Evolutionary conservation across 2,797 vertebrate species (phyloP).

Genomic region (Cyprinella venusta): DNA sequence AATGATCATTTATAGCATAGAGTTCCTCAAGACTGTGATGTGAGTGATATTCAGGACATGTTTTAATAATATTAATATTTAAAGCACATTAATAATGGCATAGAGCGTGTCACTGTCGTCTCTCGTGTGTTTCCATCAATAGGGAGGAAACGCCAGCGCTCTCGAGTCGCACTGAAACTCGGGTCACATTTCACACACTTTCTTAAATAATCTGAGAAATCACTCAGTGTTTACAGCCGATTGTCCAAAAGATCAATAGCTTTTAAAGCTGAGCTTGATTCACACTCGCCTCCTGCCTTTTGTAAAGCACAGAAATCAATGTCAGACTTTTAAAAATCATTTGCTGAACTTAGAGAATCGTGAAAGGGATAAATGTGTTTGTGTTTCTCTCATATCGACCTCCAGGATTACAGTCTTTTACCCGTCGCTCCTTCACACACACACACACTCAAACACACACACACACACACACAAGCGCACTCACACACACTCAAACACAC

Average conservation of each 20-base stretch:
- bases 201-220: conserved; percentile 31
- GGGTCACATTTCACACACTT: conserved; percentile 39
- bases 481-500: background rate
- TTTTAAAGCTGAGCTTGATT: conserved; percentile 53
- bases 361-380: conserved; percentile 10
- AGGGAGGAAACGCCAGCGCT: conserved; percentile 8
- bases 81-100: background rate
- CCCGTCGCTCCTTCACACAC: conserved; percentile 1
- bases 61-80: background rate
- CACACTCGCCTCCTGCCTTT: conserved; percentile 16
- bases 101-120: background rate
- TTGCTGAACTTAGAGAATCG: conserved; percentile 17
- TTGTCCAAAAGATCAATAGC: conserved; percentile 46
- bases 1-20: too few species aligned
- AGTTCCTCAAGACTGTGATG: background rate
- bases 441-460: background rate
- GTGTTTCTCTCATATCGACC: background rate
- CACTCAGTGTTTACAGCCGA: conserved; percentile 7
- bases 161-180: conserved; percentile 4
- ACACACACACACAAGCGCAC: background rate
- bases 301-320: conserved; percentile 55
- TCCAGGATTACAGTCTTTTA: conserved; percentile 1
- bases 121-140: background rate
- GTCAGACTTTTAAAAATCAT: conserved; percentile 21
- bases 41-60: too few species aligned